Evolutionary conservation across 2,113 vertebrate species (phyloP).

Genomic region (Malurus melanocephalus): DNA sequence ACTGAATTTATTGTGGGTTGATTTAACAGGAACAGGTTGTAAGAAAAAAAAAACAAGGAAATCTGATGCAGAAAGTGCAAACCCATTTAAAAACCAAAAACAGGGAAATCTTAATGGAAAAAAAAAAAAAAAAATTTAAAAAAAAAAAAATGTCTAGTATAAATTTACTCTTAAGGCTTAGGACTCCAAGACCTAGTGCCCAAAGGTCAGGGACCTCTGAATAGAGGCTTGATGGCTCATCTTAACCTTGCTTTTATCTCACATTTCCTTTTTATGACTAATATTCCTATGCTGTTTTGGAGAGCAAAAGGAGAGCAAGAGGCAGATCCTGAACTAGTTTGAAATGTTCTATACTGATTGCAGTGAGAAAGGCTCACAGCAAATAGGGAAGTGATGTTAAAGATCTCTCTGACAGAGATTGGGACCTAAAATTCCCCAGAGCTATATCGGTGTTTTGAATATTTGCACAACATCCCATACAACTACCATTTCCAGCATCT

Average conservation of each 20-base stretch:
- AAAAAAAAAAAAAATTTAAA: neutral
- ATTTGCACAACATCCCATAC: neutral
- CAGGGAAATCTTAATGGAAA: neutral
- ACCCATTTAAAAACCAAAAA: neutral
- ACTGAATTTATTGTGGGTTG: neutral
- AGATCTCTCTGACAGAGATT: neutral
- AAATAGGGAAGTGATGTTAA: neutral
- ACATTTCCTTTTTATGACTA: neutral
- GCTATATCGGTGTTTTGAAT: neutral
- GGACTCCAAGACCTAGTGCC: neutral
- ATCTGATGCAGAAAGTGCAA: neutral
- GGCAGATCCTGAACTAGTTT: neutral
- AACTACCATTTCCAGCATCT: neutral
- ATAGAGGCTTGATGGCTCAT: neutral
- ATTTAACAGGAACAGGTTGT: neutral
- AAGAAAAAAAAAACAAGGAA: neutral
- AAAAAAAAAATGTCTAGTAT: neutral
- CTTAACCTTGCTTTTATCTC: neutral
- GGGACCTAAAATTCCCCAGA: neutral
- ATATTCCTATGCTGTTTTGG: neutral
- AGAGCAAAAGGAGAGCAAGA: neutral
- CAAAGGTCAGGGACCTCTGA: neutral
- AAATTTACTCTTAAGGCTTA: neutral
- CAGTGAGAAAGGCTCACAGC: neutral
- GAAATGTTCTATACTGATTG: neutral